phyloP scores from a whole-genome alignment of 2,888 invertebrate species.

The Griposia aprilina region DNA sequence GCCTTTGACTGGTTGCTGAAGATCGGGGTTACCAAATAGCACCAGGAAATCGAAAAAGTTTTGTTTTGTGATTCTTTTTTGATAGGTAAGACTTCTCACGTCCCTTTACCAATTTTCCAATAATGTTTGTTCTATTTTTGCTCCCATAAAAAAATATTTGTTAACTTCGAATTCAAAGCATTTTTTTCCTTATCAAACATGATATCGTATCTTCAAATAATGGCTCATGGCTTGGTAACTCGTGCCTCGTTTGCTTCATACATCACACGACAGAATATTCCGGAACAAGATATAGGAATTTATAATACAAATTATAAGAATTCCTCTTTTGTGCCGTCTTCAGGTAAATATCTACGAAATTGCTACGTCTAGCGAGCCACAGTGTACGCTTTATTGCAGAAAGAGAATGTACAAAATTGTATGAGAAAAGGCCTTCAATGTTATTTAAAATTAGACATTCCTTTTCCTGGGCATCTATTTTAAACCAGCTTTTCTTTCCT shows the following conservation, averaged over 20 bases:
- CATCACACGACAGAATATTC: background rate
- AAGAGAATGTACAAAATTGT: background rate
- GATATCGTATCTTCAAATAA: background rate
- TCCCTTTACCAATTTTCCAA: background rate
- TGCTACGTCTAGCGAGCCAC: background rate
- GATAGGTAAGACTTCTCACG: background rate
- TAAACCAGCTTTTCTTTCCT: background rate
- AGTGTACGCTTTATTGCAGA: conserved; percentile 20
- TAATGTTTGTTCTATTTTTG: background rate
- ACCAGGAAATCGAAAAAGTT: background rate
- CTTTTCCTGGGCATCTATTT: background rate
- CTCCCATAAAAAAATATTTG: conserved; percentile 7
- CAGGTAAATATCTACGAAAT: conserved; percentile 42
- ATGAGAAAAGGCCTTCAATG: background rate
- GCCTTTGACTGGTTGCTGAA: background rate
- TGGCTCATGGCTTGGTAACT: background rate
- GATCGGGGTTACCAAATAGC: background rate
- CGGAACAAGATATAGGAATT: conserved; percentile 38
- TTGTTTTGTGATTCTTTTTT: no score
- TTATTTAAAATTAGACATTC: background rate
- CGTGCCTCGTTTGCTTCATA: background rate
- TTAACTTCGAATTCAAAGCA: background rate
- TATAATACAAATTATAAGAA: conserved; percentile 43
- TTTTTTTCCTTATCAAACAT: background rate
- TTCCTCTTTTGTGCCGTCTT: conserved; percentile 39